Conservation (phyloP, 2,113 vertebrate species). For the Erythrolamprus reginae region DNA sequence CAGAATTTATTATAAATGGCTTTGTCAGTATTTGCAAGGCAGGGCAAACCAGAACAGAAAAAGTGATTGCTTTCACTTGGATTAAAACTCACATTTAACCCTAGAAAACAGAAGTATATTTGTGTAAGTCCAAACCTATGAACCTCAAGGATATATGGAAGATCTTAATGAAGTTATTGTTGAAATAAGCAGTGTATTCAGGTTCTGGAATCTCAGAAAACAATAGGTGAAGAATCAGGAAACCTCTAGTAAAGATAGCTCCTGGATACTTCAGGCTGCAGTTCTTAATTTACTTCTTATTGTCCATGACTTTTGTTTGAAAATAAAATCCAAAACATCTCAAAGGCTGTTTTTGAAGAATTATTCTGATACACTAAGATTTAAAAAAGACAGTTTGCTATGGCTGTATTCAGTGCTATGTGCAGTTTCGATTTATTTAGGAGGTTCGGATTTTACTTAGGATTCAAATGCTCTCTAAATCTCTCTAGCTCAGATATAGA, state of each 20-base stretch:
- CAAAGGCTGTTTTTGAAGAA: not conserved
- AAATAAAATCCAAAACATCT: not conserved
- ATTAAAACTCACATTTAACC: not conserved
- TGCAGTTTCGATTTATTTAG: not conserved
- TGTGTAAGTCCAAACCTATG: not conserved
- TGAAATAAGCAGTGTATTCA: not conserved
- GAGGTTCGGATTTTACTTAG: not conserved
- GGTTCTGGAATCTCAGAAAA: not conserved
- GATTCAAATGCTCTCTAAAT: not conserved
- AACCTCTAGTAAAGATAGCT: not conserved
- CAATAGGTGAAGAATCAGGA: not conserved
- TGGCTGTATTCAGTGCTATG: not conserved
- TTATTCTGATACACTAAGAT: not conserved
- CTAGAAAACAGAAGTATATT: not conserved
- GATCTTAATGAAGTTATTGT: not conserved
- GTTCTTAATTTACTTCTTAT: not conserved
- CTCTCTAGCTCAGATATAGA: not conserved
- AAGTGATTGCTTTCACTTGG: not conserved
- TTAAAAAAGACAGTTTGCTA: not conserved
- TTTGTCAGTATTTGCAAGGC: not conserved
- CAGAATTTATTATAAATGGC: not conserved
- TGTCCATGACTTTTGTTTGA: not conserved
- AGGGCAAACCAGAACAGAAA: not conserved
- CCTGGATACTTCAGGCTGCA: not conserved
- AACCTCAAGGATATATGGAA: not conserved